Conservation (phyloP, 2,113 vertebrate species). For the Machaerirhynchus nigripectus region DNA sequence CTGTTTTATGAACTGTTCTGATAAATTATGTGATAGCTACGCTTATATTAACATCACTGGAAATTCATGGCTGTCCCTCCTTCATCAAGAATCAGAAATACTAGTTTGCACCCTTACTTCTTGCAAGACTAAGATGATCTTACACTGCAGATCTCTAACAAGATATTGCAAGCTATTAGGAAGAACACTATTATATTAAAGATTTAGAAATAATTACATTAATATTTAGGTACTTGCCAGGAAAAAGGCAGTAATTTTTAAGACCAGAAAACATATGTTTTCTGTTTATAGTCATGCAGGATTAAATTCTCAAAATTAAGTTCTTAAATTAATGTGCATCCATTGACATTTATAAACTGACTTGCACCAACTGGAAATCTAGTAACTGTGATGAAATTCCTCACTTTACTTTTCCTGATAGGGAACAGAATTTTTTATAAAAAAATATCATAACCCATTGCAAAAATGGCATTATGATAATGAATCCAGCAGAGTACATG, state of each 20-base stretch:
- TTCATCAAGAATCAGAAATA: not conserved
- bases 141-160: not conserved
- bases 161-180: not conserved
- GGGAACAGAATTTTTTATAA: not conserved
- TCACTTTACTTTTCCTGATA: not conserved
- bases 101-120: not conserved
- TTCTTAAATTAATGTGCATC: not conserved
- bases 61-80: not conserved
- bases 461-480: not conserved
- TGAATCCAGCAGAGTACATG: not conserved
- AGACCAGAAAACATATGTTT: not conserved
- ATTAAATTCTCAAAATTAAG: not conserved
- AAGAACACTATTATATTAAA: not conserved
- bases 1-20: too few species aligned
- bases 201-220: not conserved
- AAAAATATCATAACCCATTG: not conserved
- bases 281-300: not conserved
- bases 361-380: not conserved
- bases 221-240: not conserved
- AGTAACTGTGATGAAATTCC: not conserved
- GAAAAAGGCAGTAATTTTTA: not conserved
- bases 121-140: not conserved
- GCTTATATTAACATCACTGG: not conserved
- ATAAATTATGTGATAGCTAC: not conserved
- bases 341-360: not conserved